Evolutionary conservation across 2,888 invertebrate species (phyloP).

Genomic region (Acleris literana): DNA sequence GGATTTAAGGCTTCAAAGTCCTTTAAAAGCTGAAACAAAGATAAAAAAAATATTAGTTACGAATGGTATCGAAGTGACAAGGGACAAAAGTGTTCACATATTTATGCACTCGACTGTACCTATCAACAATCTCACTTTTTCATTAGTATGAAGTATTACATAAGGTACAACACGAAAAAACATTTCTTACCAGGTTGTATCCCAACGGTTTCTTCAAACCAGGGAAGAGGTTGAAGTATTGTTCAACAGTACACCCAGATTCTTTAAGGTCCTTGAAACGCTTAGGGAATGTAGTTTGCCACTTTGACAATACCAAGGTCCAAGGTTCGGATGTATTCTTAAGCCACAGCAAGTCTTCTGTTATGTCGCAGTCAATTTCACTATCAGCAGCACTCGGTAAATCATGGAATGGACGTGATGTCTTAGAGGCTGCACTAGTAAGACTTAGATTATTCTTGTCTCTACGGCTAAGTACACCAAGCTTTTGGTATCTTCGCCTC

Average conservation of each 20-base stretch:
- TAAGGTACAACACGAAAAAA: neutral
- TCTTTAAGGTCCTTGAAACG: neutral
- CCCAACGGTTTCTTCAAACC: slow-evolving; percentile 2
- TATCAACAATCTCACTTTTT: neutral
- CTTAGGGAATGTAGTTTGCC: neutral
- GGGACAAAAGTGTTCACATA: neutral
- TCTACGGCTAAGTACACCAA: neutral
- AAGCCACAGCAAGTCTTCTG: neutral
- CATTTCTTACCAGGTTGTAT: slow-evolving; percentile 3
- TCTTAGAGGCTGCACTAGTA: neutral
- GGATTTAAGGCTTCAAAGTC: slow-evolving; percentile 5
- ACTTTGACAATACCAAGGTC: neutral
- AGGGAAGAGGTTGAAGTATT: neutral
- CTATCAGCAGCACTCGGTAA: neutral
- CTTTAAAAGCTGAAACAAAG: slow-evolving; percentile 10
- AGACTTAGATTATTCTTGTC: neutral
- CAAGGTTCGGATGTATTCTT: neutral
- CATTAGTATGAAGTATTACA: neutral
- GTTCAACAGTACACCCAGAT: neutral
- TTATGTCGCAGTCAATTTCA: neutral
- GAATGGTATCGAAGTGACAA: neutral
- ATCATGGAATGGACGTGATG: neutral
- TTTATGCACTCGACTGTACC: too few relatives aligned
- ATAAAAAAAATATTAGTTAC: slow-evolving; percentile 5
- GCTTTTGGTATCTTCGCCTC: slow-evolving; percentile 1